These are phyloP conservation scores for Meiosimyza platycephala DNA, from an alignment of 2,888 invertebrate genomes.

Conservation along the genomic window DNA sequence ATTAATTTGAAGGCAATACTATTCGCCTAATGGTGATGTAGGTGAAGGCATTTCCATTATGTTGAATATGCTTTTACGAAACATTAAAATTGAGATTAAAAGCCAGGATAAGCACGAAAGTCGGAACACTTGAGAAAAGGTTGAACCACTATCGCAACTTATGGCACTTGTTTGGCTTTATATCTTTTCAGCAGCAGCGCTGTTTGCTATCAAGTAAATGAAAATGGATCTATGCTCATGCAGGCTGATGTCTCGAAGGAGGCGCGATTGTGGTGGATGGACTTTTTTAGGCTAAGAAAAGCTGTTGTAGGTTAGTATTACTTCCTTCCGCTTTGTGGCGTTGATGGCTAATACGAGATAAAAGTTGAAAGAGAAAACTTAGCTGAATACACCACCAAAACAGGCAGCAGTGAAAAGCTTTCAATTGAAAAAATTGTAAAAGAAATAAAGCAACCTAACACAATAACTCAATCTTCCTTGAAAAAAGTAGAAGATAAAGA, in stretches of 20 bases:
- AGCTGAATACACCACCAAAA: no score
- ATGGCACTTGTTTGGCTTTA: not conserved
- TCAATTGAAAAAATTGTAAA: not conserved
- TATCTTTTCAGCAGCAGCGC: not conserved
- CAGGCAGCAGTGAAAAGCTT: no score
- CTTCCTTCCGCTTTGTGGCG: slow-evolving; percentile 24
- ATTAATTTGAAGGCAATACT: slow-evolving; percentile 34
- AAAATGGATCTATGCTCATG: slow-evolving; percentile 1
- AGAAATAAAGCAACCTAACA: not conserved
- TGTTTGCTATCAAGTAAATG: slow-evolving; percentile 2
- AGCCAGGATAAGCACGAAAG: slow-evolving; percentile 51
- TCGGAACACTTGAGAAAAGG: slow-evolving; percentile 2
- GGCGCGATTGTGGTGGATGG: not conserved
- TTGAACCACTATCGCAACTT: not conserved
- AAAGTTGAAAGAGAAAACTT: not conserved
- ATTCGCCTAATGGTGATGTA: slow-evolving; percentile 44
- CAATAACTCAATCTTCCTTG: not conserved
- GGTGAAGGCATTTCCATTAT: slow-evolving; percentile 56
- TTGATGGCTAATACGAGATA: slow-evolving; percentile 23
- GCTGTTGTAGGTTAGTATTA: slow-evolving; percentile 46
- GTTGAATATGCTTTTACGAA: slow-evolving; percentile 56
- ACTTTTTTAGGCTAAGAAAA: slow-evolving; percentile 10
- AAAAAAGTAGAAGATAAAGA: not conserved
- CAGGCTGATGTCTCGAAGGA: not conserved
- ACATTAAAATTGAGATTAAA: slow-evolving; percentile 57